phyloP scores from a whole-genome alignment of 2,113 vertebrate species.

The Myrmecobius fasciatus region DNA sequence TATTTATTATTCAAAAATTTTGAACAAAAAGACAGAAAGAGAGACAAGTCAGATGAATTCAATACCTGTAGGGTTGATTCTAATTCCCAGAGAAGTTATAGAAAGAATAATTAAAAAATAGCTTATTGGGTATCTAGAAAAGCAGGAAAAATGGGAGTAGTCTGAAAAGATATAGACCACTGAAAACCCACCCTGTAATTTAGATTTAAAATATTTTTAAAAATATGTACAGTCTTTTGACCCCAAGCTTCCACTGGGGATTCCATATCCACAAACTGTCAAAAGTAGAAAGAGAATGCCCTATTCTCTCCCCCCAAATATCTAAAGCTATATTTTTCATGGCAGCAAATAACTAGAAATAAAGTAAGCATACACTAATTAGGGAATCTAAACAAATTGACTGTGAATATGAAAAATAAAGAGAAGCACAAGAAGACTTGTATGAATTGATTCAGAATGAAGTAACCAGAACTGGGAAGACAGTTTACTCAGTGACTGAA shows the following conservation, averaged over 20 bases:
- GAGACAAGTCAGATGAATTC: background rate
- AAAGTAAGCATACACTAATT: background rate
- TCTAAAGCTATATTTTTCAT: background rate
- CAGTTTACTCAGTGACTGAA: background rate
- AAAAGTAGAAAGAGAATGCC: background rate
- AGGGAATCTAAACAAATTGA: background rate
- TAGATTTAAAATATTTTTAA: background rate
- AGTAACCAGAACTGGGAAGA: background rate
- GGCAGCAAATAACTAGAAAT: background rate
- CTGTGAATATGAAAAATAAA: background rate
- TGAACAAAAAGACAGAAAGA: background rate
- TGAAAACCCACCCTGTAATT: background rate
- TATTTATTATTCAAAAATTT: background rate
- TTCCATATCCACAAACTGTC: background rate
- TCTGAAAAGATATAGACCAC: background rate
- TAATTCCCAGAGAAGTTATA: background rate
- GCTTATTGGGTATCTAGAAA: background rate
- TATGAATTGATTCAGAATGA: background rate
- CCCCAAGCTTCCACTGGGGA: background rate
- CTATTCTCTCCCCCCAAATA: background rate
- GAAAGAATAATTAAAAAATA: background rate
- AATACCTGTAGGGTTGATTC: background rate
- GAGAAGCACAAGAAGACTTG: background rate
- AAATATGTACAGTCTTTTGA: background rate
- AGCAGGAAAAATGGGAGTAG: background rate